Percentiles rank a stretch among this genome's conserved stretches.
Conservation (phyloP, 2,888 invertebrate genomes). For the Chrysodeixis includens region DNA sequence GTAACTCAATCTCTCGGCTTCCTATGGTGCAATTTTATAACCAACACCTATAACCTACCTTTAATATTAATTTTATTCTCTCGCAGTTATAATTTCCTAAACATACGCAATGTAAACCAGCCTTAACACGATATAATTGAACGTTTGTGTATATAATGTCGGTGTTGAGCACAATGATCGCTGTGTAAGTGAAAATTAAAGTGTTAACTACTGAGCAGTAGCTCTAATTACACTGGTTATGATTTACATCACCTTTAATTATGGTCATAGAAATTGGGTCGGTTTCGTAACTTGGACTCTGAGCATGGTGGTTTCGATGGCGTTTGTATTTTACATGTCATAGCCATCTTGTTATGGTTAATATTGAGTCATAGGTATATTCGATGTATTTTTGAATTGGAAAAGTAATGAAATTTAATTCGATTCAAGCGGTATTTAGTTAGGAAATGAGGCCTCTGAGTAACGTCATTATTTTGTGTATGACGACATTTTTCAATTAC, state of each 20-base stretch:
- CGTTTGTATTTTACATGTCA: neutral
- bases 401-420: no score
- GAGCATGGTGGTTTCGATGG: neutral
- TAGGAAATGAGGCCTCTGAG: no score
- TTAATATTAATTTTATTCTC: no score
- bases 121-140: slow-evolving; percentile 23
- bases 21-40: no score
- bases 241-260: neutral
- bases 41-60: no score
- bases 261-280: slow-evolving; percentile 1
- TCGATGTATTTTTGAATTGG: no score
- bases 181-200: slow-evolving; percentile 16
- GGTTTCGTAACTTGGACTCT: neutral
- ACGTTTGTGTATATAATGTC: slow-evolving; percentile 20
- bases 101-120: neutral
- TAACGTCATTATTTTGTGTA: no score
- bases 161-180: slow-evolving; percentile 8
- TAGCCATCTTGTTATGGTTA: neutral
- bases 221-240: neutral
- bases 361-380: no score
- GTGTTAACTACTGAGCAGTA: slow-evolving; percentile 5
- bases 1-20: no score
- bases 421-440: no score
- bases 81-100: no score
- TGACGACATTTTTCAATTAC: no score